Percentiles rank a stretch among this genome's conserved stretches.
phyloP scores from a whole-genome alignment of 1,140 invertebrate genomes.

The Drosophila pandora region DNA sequence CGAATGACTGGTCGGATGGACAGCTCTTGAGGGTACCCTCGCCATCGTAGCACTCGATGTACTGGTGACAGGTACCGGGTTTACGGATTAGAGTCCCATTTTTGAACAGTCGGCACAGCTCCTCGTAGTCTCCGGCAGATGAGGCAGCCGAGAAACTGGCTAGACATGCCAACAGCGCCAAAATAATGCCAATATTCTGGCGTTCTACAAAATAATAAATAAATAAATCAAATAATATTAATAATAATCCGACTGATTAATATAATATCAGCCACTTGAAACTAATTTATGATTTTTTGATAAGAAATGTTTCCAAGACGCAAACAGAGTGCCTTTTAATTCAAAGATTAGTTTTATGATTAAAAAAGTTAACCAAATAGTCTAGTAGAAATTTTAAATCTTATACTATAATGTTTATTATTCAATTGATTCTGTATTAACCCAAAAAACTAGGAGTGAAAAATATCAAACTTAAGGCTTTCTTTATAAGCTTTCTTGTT shows the following conservation, averaged over 20 bases:
- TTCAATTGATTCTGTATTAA: no score
- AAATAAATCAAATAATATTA: background rate
- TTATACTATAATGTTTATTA: no score
- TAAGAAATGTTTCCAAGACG: background rate
- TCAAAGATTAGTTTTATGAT: background rate
- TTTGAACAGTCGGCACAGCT: conserved; percentile 65
- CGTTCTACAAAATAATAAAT: conserved; percentile 17
- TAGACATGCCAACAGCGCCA: conserved; percentile 31
- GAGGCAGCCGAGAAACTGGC: conserved; percentile 15
- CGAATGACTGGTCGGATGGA: conserved; percentile 22
- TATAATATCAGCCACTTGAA: background rate
- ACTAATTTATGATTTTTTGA: conserved; percentile 1
- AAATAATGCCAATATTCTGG: background rate
- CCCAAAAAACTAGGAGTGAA: no score
- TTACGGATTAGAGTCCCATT: conserved; percentile 57
- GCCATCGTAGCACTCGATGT: conserved; percentile 51
- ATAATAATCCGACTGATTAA: background rate
- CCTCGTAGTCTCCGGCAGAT: conserved; percentile 20
- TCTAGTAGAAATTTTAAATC: no score
- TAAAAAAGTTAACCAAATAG: background rate
- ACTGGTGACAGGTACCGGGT: conserved; percentile 64
- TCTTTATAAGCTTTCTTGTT: no score
- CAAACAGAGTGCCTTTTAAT: background rate
- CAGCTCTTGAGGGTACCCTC: conserved; percentile 36
- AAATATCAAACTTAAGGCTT: no score